Conservation (phyloP, 2,888 invertebrate genomes). For the Chironomus riparius region DNA sequence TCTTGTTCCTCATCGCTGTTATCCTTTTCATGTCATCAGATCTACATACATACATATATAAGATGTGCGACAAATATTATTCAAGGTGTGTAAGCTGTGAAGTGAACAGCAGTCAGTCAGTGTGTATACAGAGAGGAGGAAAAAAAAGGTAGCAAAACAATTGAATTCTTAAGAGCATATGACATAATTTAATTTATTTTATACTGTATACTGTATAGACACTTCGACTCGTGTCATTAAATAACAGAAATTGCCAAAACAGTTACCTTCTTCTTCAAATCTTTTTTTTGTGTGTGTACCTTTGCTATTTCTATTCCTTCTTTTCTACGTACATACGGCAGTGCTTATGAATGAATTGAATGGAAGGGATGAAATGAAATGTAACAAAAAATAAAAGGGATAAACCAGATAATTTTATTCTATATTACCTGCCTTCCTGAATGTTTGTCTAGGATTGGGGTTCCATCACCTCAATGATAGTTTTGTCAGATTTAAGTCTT, state of each 20-base stretch:
- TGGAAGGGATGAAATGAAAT: background rate
- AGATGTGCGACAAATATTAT: background rate
- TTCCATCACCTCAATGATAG: too few species aligned
- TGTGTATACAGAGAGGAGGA: background rate
- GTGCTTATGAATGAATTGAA: background rate
- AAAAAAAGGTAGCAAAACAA: background rate
- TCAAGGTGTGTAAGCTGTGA: background rate
- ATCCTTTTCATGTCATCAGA: conserved; percentile 7
- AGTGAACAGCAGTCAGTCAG: background rate
- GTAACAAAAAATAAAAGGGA: background rate
- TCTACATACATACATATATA: background rate
- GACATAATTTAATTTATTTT: conserved; percentile 26
- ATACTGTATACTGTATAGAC: background rate
- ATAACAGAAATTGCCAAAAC: conserved; percentile 21
- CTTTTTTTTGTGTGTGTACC: too few species aligned
- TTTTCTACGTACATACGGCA: background rate
- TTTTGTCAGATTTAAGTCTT: too few species aligned
- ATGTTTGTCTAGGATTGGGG: too few species aligned
- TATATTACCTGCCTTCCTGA: too few species aligned
- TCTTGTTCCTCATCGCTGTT: conserved; percentile 12
- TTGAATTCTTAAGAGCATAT: conserved; percentile 7
- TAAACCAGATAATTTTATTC: background rate
- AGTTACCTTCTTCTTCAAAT: background rate
- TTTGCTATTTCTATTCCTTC: too few species aligned
- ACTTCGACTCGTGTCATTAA: conserved; percentile 28